Percentiles rank a stretch among this genome's conserved stretches.
These are phyloP conservation scores for Caretta caretta DNA, from an alignment of 2,113 vertebrate species.

Conservation along the genomic window DNA sequence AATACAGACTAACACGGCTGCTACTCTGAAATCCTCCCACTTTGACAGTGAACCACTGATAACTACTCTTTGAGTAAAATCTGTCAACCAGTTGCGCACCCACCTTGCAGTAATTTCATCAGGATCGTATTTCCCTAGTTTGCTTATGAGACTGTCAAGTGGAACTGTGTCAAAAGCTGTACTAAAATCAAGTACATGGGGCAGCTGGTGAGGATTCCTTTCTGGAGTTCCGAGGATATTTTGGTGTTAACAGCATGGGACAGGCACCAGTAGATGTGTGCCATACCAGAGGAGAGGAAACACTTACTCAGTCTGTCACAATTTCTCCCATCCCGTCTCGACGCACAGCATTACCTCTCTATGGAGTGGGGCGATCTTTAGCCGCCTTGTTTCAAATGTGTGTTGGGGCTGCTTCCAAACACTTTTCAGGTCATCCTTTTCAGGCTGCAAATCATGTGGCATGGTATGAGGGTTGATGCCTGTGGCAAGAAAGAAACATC, in stretches of 20 bases:
- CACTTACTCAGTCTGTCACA: not conserved
- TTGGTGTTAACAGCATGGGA: not conserved
- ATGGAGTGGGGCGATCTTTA: slow-evolving; percentile 37
- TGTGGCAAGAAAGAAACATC: not conserved
- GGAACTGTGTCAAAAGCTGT: no score
- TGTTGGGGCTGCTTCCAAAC: slow-evolving; percentile 11
- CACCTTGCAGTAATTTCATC: no score
- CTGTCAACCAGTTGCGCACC: no score
- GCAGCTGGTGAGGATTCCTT: not conserved
- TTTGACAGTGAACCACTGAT: not conserved
- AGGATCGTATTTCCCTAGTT: no score
- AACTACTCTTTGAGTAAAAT: not conserved
- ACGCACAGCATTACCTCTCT: slow-evolving; percentile 25
- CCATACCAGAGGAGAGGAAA: slow-evolving; percentile 11
- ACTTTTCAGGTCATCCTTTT: slow-evolving; percentile 12
- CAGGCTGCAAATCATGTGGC: not conserved
- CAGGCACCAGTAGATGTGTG: not conserved
- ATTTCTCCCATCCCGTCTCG: not conserved
- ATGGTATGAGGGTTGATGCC: not conserved
- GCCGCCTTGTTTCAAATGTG: slow-evolving; percentile 18
- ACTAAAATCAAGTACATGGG: not conserved
- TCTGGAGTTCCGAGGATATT: not conserved
- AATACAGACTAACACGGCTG: no score
- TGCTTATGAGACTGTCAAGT: no score
- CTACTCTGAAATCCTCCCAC: not conserved